Percentiles rank a stretch among this genome's conserved stretches.
phyloP scores from a whole-genome alignment of 2,888 invertebrate genomes.

The Diarsia dahlii region DNA sequence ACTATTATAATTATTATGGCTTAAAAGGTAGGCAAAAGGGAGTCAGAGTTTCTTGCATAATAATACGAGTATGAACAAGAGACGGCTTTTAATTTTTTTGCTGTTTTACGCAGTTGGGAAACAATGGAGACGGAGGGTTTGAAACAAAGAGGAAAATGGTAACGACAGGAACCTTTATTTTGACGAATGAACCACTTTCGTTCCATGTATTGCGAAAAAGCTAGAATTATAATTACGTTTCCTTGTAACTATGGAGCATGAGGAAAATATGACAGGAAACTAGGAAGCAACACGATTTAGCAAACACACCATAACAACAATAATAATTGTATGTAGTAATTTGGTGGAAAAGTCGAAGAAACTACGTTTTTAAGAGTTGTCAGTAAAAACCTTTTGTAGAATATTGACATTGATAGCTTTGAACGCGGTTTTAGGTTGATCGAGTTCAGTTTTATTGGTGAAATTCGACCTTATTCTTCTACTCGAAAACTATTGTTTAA shows the following conservation, averaged over 20 bases:
- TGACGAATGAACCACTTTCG: background rate
- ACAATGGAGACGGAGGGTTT: background rate
- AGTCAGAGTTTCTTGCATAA: background rate
- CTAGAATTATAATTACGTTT: background rate
- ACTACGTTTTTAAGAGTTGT: background rate
- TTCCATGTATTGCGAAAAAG: background rate
- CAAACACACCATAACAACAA: background rate
- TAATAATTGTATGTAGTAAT: no score
- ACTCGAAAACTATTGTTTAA: background rate
- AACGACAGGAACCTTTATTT: background rate
- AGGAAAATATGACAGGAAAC: background rate
- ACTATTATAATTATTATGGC: background rate
- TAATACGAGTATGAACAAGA: background rate
- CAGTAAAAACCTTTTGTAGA: background rate
- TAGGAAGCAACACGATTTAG: no score
- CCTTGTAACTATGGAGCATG: background rate
- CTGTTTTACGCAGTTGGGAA: background rate
- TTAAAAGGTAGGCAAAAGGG: background rate
- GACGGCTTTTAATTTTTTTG: constrained; percentile 19
- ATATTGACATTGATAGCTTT: background rate
- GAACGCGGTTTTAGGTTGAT: background rate
- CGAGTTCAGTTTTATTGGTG: background rate
- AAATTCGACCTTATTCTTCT: background rate
- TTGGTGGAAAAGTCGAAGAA: background rate
- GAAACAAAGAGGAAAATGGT: constrained; percentile 12